Evolutionary conservation across 2,888 invertebrate species (phyloP).

Genomic region (Cyclophora punctaria): DNA sequence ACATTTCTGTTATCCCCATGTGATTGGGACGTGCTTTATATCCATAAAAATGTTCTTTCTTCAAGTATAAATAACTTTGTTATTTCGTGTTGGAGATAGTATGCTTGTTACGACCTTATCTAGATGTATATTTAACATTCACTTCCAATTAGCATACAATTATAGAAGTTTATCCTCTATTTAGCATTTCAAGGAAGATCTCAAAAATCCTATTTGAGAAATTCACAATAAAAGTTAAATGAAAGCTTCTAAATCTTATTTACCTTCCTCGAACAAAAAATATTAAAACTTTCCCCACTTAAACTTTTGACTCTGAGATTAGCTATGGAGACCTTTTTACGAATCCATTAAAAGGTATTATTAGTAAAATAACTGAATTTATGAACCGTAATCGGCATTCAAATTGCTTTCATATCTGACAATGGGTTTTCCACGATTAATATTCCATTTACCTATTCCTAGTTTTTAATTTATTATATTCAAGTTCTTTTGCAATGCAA

Average conservation of each 20-base stretch:
- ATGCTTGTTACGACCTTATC: too few relatives aligned
- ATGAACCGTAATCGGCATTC: slow-evolving; percentile 22
- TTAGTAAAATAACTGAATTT: slow-evolving; percentile 24
- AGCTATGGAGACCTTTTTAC: slow-evolving; percentile 20
- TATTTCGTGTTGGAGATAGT: too few relatives aligned
- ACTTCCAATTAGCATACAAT: too few relatives aligned
- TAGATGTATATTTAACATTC: too few relatives aligned
- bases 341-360: slow-evolving; percentile 20
- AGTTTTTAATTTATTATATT: slow-evolving; percentile 2
- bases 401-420: slow-evolving; percentile 16
- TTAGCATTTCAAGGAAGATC: too few relatives aligned
- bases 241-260: slow-evolving; percentile 7
- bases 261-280: slow-evolving; percentile 15
- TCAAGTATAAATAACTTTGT: too few relatives aligned
- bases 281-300: slow-evolving; percentile 21
- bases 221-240: too few relatives aligned
- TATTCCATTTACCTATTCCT: slow-evolving; percentile 8
- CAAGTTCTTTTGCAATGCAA: too few relatives aligned
- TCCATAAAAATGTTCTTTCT: too few relatives aligned
- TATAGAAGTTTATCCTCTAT: too few relatives aligned
- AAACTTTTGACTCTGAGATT: slow-evolving; percentile 23
- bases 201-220: too few relatives aligned
- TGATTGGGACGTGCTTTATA: slow-evolving; percentile 5
- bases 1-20: slow-evolving; percentile 14
- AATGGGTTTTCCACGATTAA: slow-evolving; percentile 11